Conservation (phyloP, 2,113 vertebrate genomes). For the Procavia capensis region DNA sequence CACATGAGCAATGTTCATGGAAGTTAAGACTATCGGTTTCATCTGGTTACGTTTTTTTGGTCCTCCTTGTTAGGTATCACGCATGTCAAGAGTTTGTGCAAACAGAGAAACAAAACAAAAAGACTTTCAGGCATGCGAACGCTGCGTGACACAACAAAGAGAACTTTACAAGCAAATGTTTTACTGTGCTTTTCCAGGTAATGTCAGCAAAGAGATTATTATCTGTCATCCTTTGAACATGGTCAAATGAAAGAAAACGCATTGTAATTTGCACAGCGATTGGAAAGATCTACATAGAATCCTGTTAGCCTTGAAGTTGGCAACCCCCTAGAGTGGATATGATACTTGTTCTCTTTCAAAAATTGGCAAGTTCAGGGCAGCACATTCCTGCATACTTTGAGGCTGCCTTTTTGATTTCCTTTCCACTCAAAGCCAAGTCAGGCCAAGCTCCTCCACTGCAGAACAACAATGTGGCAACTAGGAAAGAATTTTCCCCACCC, state of each 20-base stretch:
- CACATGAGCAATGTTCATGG: not conserved
- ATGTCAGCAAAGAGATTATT: slow-evolving; percentile 51
- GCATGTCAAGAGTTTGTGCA: not conserved
- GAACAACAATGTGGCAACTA: slow-evolving; percentile 59
- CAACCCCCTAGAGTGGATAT: slow-evolving; percentile 45
- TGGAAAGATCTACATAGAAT: slow-evolving; percentile 12
- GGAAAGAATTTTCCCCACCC: slow-evolving; percentile 54
- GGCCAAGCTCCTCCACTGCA: slow-evolving; percentile 3
- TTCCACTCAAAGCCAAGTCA: slow-evolving; percentile 65
- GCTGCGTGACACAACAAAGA: slow-evolving; percentile 27
- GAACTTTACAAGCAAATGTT: slow-evolving; percentile 42
- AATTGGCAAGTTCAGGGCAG: slow-evolving; percentile 55
- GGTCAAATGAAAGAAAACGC: slow-evolving; percentile 56
- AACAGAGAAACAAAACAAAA: not conserved
- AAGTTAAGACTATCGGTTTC: slow-evolving; percentile 7
- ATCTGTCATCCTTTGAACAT: slow-evolving; percentile 44
- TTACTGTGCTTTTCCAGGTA: slow-evolving; percentile 63
- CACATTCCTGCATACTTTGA: slow-evolving; percentile 69
- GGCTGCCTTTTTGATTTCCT: slow-evolving; percentile 64
- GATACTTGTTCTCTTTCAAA: slow-evolving; percentile 58
- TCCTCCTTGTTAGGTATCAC: not conserved
- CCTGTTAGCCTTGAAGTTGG: slow-evolving; percentile 30
- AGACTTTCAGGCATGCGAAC: not conserved
- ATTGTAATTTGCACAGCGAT: slow-evolving; percentile 54
- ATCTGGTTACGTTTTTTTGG: not conserved